Evolutionary conservation across 1,140 invertebrate species (phyloP).

Genomic region (Polypedilum pembai): DNA sequence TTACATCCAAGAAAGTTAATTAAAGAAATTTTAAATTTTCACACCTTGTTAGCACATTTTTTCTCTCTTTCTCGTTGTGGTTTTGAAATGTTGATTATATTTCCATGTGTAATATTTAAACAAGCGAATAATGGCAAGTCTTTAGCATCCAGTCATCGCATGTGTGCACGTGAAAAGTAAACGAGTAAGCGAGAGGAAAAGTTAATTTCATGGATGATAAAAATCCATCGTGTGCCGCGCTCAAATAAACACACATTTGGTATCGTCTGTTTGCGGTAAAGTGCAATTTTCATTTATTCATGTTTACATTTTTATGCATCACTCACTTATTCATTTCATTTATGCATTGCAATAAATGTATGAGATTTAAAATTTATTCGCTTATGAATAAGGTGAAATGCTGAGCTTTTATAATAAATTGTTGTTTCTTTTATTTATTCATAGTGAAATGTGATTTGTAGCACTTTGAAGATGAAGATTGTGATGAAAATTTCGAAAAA

Average conservation of each 20-base stretch:
- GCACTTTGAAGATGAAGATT: no score
- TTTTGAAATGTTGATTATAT: not conserved
- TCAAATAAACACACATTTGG: not conserved
- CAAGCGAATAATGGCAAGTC: no score
- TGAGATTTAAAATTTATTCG: not conserved
- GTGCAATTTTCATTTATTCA: conserved; percentile 13
- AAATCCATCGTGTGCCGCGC: not conserved
- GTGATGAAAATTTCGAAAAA: no score
- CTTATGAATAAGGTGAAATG: not conserved
- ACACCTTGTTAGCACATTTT: not conserved
- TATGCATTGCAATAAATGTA: not conserved
- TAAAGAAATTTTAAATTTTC: no score
- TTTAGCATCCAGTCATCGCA: no score
- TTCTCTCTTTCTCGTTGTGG: not conserved
- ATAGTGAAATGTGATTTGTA: no score
- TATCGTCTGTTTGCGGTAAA: conserved; percentile 9
- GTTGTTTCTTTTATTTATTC: no score
- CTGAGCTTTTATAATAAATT: no score
- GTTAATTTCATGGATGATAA: conserved; percentile 18
- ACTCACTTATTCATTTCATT: not conserved
- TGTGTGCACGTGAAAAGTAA: no score
- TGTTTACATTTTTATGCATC: conserved; percentile 12
- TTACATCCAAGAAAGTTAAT: no score
- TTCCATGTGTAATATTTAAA: not conserved
- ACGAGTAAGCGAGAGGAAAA: not conserved